Base-by-base conservation (phyloP, 2,797 vertebrate species). In the Pangasius macronema region DNA sequence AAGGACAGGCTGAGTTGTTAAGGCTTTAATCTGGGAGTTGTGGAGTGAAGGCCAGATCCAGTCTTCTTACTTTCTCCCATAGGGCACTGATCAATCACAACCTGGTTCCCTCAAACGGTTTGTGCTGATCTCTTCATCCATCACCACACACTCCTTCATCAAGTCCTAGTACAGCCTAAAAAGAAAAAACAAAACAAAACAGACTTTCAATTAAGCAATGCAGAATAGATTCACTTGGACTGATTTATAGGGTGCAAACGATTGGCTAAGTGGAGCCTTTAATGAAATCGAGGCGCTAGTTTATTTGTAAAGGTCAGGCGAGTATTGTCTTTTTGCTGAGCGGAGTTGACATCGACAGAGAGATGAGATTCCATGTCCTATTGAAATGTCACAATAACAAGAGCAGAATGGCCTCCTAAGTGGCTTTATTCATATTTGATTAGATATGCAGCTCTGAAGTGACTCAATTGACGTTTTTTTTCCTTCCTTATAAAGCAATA, bases 231-330 rank as follows among this genome's bases (percentile, higher is more conserved):
- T 98, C 96, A 94, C 95, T 93, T 91, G 94, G 96, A 96, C 97
- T 99, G 97, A 98, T 99, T 99, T 98, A 98, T 98, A 96, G 96
- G 91, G 96, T 97, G 97, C 95, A 95, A 97, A 97, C 98, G 98
- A 99, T 99, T 99, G 97, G 95, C 93, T 89, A 95, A 96, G 95
- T 95, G 95, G 95, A 95, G 94, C 93, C 92, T 93, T 95, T 97
- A 97, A 97, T 97, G 96, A 97, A 95, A 97, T 96, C 95, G 92
- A 96, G 96, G 94, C 95, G 94, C 93, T 95, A 96, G 94, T 95
- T 96, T 96, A 94, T 95, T 95, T 91, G 93, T 88, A 94, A 96
- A 96, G 95, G 96, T 94, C 89, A 93, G 90, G 89, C 96, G 95
- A 96, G 95, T 94, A 95, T 97, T 97, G 97, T 97, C 36, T 96